Evolutionary conservation across 1,140 invertebrate genomes (phyloP), one percentile per base, ranked within the genome.

Genomic region (Spodoptera litura): DNA sequence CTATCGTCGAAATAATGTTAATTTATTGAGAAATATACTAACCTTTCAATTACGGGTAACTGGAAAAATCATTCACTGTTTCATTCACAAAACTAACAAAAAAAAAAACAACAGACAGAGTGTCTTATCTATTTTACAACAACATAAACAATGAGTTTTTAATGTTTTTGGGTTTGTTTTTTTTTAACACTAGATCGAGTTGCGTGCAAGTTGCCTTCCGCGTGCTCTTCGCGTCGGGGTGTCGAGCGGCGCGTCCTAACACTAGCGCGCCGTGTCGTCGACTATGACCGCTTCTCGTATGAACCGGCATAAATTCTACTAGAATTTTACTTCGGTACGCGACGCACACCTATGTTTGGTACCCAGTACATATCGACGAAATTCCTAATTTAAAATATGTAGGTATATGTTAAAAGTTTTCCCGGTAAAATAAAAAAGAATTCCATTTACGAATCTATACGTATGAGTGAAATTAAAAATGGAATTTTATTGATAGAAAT

Each of bases 21-120:
- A 78, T 78, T 78, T 77, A 80, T 81, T 77, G 25, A 71, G 62
- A 56, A 44, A 55, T 64, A 89, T 87, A 90, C 90, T 91, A 81
- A 91, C 90, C 90, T 91, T 85, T 86, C 79, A 83, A 84, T 81
- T 74, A 83, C 81, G 78, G 80, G 83, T 82, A 85, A 88, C 87
- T 86, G 83, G 79, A 88, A 87, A 83, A 88, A 86, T 87, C 87
- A 90, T 89, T 85, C 90, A 92, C 89, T 83, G 66, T 81, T 78
- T 78, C 83, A 84, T 82, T 83, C 84, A 87, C 83, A 79, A 82
- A 85, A 64, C 38, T 53, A 52, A 52, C 12, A 66, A 11, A 31
- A 56, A 71, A 71, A 68, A 70, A 71, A 71, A 71, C n/a, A 59
- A 68, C 25, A 64, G 44, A 64, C 27, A 75, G 25, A 55, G 58